A percentile compares a stretch with the other conserved stretches of the same genome.
phyloP scores from a whole-genome alignment of 2,888 invertebrate genomes.

The Lycocerus yunnanus region DNA sequence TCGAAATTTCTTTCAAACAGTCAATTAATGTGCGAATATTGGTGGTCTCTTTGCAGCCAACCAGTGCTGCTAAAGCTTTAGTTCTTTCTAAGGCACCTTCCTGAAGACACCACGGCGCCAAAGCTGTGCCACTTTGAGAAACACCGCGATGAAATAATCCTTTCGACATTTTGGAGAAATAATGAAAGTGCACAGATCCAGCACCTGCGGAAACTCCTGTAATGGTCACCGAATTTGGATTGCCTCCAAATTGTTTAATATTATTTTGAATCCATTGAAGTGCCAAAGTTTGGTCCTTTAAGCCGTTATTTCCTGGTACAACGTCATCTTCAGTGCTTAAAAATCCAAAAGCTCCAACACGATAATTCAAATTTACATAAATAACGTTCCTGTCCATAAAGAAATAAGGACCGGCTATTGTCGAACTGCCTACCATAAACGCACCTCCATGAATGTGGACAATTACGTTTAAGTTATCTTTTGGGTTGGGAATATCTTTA shows the following conservation, averaged over 20 bases:
- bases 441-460: conserved; percentile 58
- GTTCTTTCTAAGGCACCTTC: conserved; percentile 64
- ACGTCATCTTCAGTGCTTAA: too few relatives aligned
- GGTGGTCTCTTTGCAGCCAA: conserved; percentile 63
- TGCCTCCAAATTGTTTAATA: too few relatives aligned
- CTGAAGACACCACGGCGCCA: conserved; percentile 60
- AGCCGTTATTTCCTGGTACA: too few relatives aligned
- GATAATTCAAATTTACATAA: too few relatives aligned
- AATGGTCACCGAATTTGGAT: conserved; percentile 50
- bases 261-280: too few relatives aligned
- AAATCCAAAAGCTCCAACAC: too few relatives aligned
- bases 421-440: conserved; percentile 52
- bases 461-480: too few relatives aligned
- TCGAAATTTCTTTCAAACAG: conserved; percentile 67
- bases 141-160: conserved; percentile 64
- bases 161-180: conserved; percentile 47
- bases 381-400: too few relatives aligned
- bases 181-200: conserved; percentile 50
- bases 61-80: conserved; percentile 59
- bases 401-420: conserved; percentile 55
- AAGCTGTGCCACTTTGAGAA: conserved; percentile 72
- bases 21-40: conserved; percentile 62
- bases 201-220: conserved; percentile 50
- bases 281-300: too few relatives aligned
- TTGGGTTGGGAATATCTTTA: too few relatives aligned